phyloP scores from a whole-genome alignment of 2,888 invertebrate species.

The Aspidiotus rigidus region DNA sequence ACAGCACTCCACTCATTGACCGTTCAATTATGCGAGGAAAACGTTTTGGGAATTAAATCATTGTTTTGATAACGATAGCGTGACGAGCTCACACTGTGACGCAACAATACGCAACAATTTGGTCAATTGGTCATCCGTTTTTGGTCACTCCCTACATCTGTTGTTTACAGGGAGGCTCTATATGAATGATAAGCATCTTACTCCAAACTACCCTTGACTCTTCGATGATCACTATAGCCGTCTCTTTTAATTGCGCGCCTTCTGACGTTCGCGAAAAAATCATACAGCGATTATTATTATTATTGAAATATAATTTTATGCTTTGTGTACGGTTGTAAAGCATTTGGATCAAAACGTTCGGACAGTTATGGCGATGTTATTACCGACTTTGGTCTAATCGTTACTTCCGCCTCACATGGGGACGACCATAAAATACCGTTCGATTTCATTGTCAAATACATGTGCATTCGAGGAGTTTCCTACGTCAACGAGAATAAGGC shows the following conservation, averaged over 20 bases:
- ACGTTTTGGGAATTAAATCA: constrained; percentile 30
- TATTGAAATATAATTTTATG: constrained; percentile 21
- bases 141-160: constrained; percentile 31
- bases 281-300: constrained; percentile 13
- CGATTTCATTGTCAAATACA: no score
- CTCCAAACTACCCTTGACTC: no score
- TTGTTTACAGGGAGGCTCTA: neutral
- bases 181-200: neutral
- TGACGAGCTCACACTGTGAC: constrained; percentile 26
- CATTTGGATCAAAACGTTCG: neutral
- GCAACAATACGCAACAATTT: constrained; percentile 24
- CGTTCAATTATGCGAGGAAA: neutral
- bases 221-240: no score
- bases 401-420: neutral
- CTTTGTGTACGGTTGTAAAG: constrained; percentile 32
- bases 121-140: constrained; percentile 28
- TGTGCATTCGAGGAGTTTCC: no score
- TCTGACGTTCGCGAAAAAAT: neutral
- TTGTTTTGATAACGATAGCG: constrained; percentile 28
- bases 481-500: no score
- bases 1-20: neutral
- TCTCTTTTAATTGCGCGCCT: no score
- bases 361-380: constrained; percentile 3
- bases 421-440: no score
- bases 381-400: neutral